A percentile compares a stretch with the other conserved stretches of the same genome.
These are phyloP conservation scores for Campoplex capitator DNA, from an alignment of 2,888 invertebrate species.

Conservation along the genomic window DNA sequence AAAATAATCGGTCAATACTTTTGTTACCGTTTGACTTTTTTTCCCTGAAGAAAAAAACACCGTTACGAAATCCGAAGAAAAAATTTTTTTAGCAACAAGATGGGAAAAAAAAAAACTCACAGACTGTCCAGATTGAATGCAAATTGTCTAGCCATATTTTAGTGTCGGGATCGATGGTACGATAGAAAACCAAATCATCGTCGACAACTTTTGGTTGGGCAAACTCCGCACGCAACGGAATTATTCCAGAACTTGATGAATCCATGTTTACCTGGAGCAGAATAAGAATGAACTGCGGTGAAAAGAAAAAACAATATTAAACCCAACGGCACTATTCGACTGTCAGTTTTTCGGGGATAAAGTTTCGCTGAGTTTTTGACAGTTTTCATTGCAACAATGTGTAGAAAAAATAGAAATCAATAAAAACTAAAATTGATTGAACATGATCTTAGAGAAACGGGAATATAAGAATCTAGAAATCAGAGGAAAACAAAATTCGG, in stretches of 20 bases:
- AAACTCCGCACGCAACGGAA: conserved; percentile 34
- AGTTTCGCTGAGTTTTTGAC: background rate
- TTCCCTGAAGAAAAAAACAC: conserved; percentile 83
- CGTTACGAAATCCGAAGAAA: background rate
- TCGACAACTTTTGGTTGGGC: conserved; percentile 54
- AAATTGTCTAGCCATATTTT: conserved; percentile 78
- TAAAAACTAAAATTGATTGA: background rate
- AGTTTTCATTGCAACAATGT: background rate
- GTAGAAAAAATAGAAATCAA: background rate
- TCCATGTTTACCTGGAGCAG: conserved; percentile 45
- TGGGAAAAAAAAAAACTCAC: conserved; percentile 71
- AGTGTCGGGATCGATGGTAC: conserved; percentile 77
- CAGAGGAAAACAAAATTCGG: background rate
- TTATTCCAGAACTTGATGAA: conserved; percentile 56
- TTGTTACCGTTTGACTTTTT: conserved; percentile 86
- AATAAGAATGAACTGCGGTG: background rate
- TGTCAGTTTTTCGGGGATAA: background rate
- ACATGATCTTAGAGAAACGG: background rate
- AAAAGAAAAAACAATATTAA: background rate
- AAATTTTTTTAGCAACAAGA: conserved; percentile 4
- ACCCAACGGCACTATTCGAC: background rate
- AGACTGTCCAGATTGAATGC: conserved; percentile 79
- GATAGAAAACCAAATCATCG: conserved; percentile 72
- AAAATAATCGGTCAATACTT: conserved; percentile 85
- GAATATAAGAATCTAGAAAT: background rate